A percentile compares a stretch with the other conserved stretches of the same genome.
Conservation (phyloP, 1,140 invertebrate genomes). For the Heliothis subflexa region DNA sequence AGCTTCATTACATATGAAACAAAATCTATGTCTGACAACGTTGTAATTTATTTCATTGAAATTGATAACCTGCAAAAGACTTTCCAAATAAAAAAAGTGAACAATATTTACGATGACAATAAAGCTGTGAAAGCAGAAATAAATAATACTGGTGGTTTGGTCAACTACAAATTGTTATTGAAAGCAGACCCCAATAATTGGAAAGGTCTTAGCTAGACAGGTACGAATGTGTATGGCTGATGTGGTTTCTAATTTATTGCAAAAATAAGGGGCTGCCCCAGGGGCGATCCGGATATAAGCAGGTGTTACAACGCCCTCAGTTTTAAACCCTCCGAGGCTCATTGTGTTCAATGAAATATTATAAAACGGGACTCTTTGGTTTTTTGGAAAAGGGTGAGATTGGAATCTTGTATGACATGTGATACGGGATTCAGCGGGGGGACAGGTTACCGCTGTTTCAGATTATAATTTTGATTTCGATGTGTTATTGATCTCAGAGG, state of each 20-base stretch:
- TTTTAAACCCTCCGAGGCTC: constrained; percentile 48
- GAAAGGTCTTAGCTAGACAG: constrained; percentile 48
- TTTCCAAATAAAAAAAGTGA: neutral
- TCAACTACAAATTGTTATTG: constrained; percentile 42
- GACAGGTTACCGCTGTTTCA: constrained; percentile 27
- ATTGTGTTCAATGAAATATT: constrained; percentile 56
- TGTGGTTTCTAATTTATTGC: constrained; percentile 57
- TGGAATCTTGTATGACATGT: constrained; percentile 44
- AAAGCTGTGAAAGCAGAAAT: constrained; percentile 17
- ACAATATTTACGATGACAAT: constrained; percentile 32
- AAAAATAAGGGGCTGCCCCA: constrained; percentile 52
- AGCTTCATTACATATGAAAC: constrained; percentile 37
- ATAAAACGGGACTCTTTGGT: constrained; percentile 49
- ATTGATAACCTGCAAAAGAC: constrained; percentile 5
- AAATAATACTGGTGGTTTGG: constrained; percentile 15
- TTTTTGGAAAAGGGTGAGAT: constrained; percentile 51
- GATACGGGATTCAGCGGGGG: constrained; percentile 26
- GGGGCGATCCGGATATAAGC: constrained; percentile 51
- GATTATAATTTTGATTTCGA: constrained; percentile 28
- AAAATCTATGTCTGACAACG: constrained; percentile 9
- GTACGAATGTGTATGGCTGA: constrained; percentile 42
- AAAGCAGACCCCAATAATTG: constrained; percentile 46
- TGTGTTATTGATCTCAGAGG: constrained; percentile 29
- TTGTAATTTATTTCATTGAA: constrained; percentile 21
- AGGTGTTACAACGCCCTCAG: constrained; percentile 52